These are phyloP conservation scores for Phyllotis vaccarum DNA, from an alignment of 2,797 vertebrate species.

Conservation along the genomic window DNA sequence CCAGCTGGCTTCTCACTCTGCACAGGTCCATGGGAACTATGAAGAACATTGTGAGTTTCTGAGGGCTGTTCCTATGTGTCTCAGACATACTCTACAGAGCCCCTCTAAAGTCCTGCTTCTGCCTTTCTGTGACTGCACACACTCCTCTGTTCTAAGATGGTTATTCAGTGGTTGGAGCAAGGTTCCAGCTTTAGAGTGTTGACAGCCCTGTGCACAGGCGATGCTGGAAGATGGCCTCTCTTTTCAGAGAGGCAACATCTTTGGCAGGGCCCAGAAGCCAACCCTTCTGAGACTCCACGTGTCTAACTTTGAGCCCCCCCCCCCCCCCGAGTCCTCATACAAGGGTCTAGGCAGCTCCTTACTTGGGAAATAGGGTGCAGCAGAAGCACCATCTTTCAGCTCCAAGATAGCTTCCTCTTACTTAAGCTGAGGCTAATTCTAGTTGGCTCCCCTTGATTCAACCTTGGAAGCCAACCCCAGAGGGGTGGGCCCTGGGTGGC, in stretches of 20 bases:
- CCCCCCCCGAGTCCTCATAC: accelerated
- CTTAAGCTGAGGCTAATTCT: no score
- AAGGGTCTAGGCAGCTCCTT: not conserved
- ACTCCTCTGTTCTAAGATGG: not conserved
- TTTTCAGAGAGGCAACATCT: not conserved
- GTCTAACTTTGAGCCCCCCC: not conserved
- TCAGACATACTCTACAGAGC: no score
- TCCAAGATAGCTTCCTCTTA: not conserved
- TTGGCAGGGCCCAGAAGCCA: no score
- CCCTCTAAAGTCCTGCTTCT: not conserved
- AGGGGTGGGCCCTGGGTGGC: not conserved
- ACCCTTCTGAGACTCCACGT: not conserved
- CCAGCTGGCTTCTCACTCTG: accelerated
- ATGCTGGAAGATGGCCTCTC: no score
- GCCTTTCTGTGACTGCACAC: not conserved
- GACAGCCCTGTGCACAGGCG: not conserved
- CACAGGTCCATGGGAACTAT: accelerated
- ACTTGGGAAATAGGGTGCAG: no score
- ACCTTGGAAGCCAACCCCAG: slow-evolving; percentile 35
- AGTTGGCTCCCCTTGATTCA: slow-evolving; percentile 27
- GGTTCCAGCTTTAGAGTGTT: not conserved
- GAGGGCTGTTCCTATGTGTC: not conserved
- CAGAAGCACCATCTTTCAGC: not conserved
- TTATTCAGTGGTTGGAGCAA: not conserved
- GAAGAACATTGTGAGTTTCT: not conserved